phyloP scores from a whole-genome alignment of 92 coral and sea anemone species.

The Umimayanthus kanabou region DNA sequence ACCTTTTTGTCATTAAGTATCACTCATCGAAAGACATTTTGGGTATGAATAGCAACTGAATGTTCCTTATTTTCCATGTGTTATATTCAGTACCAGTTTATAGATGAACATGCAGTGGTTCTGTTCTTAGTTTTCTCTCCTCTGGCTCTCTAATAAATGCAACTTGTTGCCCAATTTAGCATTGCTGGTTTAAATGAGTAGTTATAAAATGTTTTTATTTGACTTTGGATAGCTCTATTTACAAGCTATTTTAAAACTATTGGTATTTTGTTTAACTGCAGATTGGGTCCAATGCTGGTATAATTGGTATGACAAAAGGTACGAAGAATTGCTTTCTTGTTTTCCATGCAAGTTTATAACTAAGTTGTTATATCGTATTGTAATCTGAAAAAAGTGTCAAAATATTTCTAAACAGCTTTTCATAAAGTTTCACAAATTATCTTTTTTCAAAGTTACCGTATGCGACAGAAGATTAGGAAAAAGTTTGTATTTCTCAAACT shows the following conservation, averaged over 20 bases:
- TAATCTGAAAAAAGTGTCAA: background rate
- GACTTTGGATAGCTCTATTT: background rate
- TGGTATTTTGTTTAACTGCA: constrained; percentile 20
- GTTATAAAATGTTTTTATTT: no score
- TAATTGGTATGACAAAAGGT: constrained; percentile 99
- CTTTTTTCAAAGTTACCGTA: background rate
- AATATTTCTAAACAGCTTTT: background rate
- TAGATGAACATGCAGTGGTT: background rate
- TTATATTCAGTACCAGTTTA: background rate
- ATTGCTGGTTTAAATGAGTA: no score
- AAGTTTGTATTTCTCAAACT: background rate
- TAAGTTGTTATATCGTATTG: no score
- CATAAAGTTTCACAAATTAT: background rate
- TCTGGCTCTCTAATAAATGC: no score
- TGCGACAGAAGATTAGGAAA: background rate
- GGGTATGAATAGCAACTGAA: background rate
- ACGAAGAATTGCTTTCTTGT: background rate
- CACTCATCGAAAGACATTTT: background rate
- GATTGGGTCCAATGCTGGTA: constrained; percentile 99
- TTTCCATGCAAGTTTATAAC: background rate
- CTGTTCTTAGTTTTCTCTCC: background rate
- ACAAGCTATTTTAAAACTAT: background rate
- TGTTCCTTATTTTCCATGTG: background rate
- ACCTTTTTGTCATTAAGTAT: background rate
- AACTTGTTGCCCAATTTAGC: no score